Conservation (phyloP, 2,113 vertebrate genomes). For the Sinocyclocheilus maitianheensis region DNA sequence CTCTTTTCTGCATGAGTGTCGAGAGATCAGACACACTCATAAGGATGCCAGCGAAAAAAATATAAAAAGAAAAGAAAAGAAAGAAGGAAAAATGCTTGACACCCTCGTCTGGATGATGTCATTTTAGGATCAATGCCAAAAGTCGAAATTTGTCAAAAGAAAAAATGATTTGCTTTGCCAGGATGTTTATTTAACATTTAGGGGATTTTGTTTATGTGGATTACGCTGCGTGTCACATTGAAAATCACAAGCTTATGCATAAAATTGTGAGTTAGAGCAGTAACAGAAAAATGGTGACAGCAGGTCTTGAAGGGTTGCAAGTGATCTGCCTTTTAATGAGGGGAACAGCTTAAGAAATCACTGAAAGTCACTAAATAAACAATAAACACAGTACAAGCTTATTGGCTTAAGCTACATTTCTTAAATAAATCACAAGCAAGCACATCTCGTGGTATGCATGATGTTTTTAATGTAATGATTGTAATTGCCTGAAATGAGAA, state of each 20-base stretch:
- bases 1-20: conserved; percentile 53
- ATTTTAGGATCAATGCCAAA: conserved; percentile 66
- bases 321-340: conserved; percentile 19
- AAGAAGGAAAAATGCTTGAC: conserved; percentile 63
- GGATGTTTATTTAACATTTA: conserved; percentile 32
- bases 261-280: conserved; percentile 16
- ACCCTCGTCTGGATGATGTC: conserved; percentile 63
- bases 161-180: conserved; percentile 16
- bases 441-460: background rate
- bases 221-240: conserved; percentile 13
- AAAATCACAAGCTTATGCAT: conserved; percentile 24
- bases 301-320: conserved; percentile 17
- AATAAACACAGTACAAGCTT: background rate
- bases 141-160: conserved; percentile 43
- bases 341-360: background rate
- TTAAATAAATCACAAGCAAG: background rate
- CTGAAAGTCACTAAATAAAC: background rate
- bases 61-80: conserved; percentile 52
- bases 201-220: conserved; percentile 32
- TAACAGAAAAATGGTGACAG: conserved; percentile 12
- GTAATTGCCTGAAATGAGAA: conserved; percentile 6
- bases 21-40: conserved; percentile 61
- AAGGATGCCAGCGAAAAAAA: conserved; percentile 52
- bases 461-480: background rate
- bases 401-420: background rate